Evolutionary conservation across 1,140 invertebrate species (phyloP).

Genomic region (Cylas formicarius): DNA sequence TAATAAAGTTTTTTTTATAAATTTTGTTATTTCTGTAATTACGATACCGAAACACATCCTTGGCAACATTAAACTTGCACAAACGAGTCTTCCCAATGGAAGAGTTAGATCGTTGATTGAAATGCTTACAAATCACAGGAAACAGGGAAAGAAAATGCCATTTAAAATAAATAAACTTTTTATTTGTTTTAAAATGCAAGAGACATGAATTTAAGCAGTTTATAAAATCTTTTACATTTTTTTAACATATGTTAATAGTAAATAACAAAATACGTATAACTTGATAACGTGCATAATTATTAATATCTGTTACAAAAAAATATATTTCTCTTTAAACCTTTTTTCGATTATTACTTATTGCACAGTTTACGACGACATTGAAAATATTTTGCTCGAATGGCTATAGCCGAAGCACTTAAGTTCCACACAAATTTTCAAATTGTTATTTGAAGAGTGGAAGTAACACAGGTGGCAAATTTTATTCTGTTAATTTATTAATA

Average conservation of each 20-base stretch:
- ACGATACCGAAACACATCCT: too few species aligned
- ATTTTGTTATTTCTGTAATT: too few species aligned
- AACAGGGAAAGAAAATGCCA: neutral
- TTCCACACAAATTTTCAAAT: conserved; percentile 8
- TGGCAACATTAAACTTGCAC: too few species aligned
- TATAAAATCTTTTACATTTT: conserved; percentile 15
- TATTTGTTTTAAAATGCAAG: conserved; percentile 19
- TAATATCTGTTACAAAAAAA: conserved; percentile 17
- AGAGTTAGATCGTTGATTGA: too few species aligned
- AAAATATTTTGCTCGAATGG: conserved; percentile 11
- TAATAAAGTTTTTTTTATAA: too few species aligned
- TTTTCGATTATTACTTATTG: too few species aligned
- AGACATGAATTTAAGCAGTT: conserved; percentile 20
- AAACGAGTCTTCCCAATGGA: too few species aligned
- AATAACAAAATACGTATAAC: conserved; percentile 18
- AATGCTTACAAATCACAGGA: too few species aligned
- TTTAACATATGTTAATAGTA: conserved; percentile 19
- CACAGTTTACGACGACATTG: conserved; percentile 1
- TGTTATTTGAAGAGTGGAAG: conserved; percentile 3
- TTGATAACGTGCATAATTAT: conserved; percentile 15
- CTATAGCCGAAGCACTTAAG: conserved; percentile 17
- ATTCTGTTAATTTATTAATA: neutral
- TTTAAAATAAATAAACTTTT: conserved; percentile 20
- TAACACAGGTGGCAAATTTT: neutral
- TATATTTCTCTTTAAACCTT: conserved; percentile 9